phyloP scores from a whole-genome alignment of 2,888 invertebrate species.

The Cryptocephalus primarius region DNA sequence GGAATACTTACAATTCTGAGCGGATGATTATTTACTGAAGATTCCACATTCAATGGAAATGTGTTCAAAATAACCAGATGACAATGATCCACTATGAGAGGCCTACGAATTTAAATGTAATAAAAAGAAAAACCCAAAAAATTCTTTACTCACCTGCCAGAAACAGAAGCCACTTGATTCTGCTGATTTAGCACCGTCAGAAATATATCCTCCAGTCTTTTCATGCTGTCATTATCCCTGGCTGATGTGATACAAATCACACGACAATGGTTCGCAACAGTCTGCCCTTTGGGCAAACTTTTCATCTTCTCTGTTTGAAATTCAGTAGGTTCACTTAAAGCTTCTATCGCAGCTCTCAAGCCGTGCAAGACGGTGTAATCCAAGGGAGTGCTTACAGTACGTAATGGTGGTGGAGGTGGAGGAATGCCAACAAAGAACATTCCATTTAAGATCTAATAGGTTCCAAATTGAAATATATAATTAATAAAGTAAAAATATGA shows the following conservation, averaged over 20 bases:
- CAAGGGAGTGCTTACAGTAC: constrained; percentile 45
- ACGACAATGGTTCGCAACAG: constrained; percentile 52
- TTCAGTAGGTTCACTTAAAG: constrained; percentile 71
- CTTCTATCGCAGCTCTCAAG: constrained; percentile 75
- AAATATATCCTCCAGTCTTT: constrained; percentile 78
- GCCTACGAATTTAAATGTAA: constrained; percentile 37
- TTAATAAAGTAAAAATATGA: background rate
- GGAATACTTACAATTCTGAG: constrained; percentile 48
- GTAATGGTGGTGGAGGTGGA: constrained; percentile 37
- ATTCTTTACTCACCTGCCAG: constrained; percentile 42
- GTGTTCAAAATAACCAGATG: constrained; percentile 86
- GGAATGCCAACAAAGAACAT: constrained; percentile 75
- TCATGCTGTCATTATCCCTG: constrained; percentile 76
- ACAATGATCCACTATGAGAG: constrained; percentile 72
- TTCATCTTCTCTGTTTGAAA: constrained; percentile 50
- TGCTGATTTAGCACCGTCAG: constrained; percentile 70
- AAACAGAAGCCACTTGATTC: constrained; percentile 56
- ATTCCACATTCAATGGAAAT: constrained; percentile 70
- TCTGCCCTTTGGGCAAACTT: constrained; percentile 28
- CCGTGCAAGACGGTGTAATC: constrained; percentile 72
- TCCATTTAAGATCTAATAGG: constrained; percentile 62
- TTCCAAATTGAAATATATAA: background rate
- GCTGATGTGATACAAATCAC: constrained; percentile 87
- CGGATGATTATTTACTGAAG: constrained; percentile 62
- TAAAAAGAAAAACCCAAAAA: background rate